A percentile compares a stretch with the other conserved stretches of the same genome.
Evolutionary conservation across 2,797 vertebrate species (phyloP).

Genomic region (Rhadinocentrus ornatus): DNA sequence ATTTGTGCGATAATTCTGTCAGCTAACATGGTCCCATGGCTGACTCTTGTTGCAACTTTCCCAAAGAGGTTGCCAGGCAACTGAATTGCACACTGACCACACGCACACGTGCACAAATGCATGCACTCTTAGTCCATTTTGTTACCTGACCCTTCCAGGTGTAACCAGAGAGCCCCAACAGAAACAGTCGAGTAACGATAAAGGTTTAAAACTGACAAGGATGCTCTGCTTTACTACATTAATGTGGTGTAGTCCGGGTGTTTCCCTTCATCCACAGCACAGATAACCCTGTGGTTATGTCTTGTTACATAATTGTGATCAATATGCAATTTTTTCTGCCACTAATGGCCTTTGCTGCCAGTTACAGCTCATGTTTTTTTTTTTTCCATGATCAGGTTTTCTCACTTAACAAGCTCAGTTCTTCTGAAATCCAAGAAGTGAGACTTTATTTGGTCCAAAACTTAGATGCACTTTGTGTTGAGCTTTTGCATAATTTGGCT

Average conservation of each 20-base stretch:
- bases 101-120: conserved; percentile 13
- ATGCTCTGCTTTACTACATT: too few species aligned
- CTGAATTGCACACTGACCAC: conserved; percentile 64
- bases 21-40: background rate
- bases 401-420: too few species aligned
- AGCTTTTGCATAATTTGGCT: background rate
- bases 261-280: too few species aligned
- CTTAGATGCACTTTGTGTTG: too few species aligned
- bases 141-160: conserved; percentile 55
- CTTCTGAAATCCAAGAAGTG: too few species aligned
- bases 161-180: conserved; percentile 37
- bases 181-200: too few species aligned
- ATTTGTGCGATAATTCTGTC: too few species aligned
- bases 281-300: background rate
- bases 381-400: background rate
- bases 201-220: too few species aligned
- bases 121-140: conserved; percentile 6
- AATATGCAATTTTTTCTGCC: conserved; percentile 28
- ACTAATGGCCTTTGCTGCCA: conserved; percentile 37
- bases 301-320: conserved; percentile 40
- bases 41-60: conserved; percentile 61
- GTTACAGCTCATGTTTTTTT: conserved; percentile 8
- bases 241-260: too few species aligned
- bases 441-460: too few species aligned
- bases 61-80: conserved; percentile 75